Conservation (phyloP, 2,888 invertebrate species). For the Tetramorium bicarinatum region DNA sequence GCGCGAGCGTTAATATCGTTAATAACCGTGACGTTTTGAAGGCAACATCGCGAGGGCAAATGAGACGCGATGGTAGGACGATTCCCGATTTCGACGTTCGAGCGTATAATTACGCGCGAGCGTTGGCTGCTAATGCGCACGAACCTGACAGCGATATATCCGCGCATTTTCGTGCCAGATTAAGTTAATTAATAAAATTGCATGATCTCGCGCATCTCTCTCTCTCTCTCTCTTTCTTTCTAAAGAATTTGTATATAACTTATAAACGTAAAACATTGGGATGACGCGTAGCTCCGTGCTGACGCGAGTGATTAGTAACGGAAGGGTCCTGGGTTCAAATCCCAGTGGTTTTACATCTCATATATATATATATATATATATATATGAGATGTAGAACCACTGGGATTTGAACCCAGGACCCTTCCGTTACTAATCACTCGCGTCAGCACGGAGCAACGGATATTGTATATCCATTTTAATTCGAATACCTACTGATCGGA, state of each 20-base stretch:
- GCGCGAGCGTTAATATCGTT: conserved; percentile 45
- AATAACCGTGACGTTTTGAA: conserved; percentile 45
- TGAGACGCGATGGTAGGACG: conserved; percentile 31
- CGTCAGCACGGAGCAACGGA: too few species aligned
- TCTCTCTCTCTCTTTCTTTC: neutral
- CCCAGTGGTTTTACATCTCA: too few species aligned
- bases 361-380: too few species aligned
- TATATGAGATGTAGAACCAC: too few species aligned
- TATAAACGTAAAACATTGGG: neutral
- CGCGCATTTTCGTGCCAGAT: conserved; percentile 30
- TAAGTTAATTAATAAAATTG: conserved; percentile 37
- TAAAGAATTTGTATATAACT: neutral
- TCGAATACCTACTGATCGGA: too few species aligned
- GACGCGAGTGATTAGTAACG: too few species aligned
- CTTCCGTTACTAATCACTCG: too few species aligned
- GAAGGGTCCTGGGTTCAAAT: too few species aligned
- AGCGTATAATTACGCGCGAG: conserved; percentile 33
- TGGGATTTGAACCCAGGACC: too few species aligned
- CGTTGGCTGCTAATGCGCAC: conserved; percentile 28
- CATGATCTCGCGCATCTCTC: neutral
- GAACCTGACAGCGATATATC: conserved; percentile 23
- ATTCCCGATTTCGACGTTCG: conserved; percentile 31
- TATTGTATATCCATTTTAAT: too few species aligned
- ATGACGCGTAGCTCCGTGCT: too few species aligned
- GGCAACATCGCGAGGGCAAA: conserved; percentile 31